Percentiles rank a stretch among this genome's conserved stretches.
Conservation (phyloP, 2,888 invertebrate species). For the Neuroscelio doddi region DNA sequence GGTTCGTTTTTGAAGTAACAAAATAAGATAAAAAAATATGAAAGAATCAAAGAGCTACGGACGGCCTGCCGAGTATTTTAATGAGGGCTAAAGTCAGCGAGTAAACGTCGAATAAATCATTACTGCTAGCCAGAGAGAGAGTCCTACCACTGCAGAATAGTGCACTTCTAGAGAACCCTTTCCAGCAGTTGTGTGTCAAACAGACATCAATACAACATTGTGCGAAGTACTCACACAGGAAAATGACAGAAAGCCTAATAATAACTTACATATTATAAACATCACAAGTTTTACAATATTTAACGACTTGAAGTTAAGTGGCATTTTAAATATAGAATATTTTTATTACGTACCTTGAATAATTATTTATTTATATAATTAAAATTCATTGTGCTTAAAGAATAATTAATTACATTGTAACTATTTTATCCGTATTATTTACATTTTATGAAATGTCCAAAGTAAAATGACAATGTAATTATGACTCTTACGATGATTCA, state of each 20-base stretch:
- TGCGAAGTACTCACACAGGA: slow-evolving; percentile 15
- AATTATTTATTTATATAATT: too few relatives aligned
- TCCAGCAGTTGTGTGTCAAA: slow-evolving; percentile 33
- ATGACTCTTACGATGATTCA: too few relatives aligned
- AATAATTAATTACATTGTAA: too few relatives aligned
- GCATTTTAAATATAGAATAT: too few relatives aligned
- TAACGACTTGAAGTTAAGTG: slow-evolving; percentile 21
- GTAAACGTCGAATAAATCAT: slow-evolving; percentile 71
- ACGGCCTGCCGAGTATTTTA: slow-evolving; percentile 65
- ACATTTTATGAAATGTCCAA: too few relatives aligned
- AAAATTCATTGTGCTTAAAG: too few relatives aligned
- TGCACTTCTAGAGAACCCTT: slow-evolving; percentile 24
- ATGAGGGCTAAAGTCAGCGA: slow-evolving; percentile 69
- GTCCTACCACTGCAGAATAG: slow-evolving; percentile 34
- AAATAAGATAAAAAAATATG: slow-evolving; percentile 19
- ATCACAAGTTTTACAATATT: slow-evolving; percentile 1
- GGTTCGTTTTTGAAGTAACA: slow-evolving; percentile 21
- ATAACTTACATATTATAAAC: slow-evolving; percentile 34
- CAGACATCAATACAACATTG: slow-evolving; percentile 29
- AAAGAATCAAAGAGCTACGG: slow-evolving; percentile 40
- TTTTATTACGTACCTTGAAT: too few relatives aligned
- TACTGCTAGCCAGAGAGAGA: slow-evolving; percentile 43
- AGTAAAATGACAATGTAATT: too few relatives aligned
- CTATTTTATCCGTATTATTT: too few relatives aligned
- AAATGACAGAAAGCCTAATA: slow-evolving; percentile 36